Conservation (phyloP, 1,140 invertebrate species). For the Sycobia sp. region DNA sequence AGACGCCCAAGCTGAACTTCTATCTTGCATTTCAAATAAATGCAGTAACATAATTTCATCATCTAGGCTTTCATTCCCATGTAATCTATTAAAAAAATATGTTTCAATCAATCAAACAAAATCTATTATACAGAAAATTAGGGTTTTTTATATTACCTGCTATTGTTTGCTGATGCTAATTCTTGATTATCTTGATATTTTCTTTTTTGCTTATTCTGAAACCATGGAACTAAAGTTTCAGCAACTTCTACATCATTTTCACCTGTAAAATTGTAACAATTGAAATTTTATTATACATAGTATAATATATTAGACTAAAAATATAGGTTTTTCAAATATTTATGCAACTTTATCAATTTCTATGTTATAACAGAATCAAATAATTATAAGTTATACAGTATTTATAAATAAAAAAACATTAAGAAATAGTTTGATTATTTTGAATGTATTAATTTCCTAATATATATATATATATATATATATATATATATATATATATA, state of each 20-base stretch:
- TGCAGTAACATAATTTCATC: slow-evolving; percentile 64
- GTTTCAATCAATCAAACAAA: slow-evolving; percentile 10
- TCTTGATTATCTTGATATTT: slow-evolving; percentile 46
- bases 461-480: no score
- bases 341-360: background rate
- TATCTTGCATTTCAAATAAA: slow-evolving; percentile 62
- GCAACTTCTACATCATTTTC: slow-evolving; percentile 78
- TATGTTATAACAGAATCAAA: background rate
- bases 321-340: background rate
- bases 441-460: no score
- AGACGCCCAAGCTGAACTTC: slow-evolving; percentile 50
- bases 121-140: slow-evolving; percentile 23
- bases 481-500: no score
- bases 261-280: slow-evolving; percentile 62
- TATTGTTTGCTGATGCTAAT: slow-evolving; percentile 41
- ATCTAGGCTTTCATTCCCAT: slow-evolving; percentile 46
- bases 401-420: no score
- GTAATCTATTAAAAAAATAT: slow-evolving; percentile 17
- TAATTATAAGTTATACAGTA: no score
- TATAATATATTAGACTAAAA: background rate
- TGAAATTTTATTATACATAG: background rate
- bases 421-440: no score
- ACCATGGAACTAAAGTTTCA: slow-evolving; percentile 59
- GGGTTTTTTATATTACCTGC: slow-evolving; percentile 20
- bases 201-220: slow-evolving; percentile 49